Evolutionary conservation across 2,888 invertebrate genomes (phyloP), one percentile per base, ranked within the genome.

Genomic region (Monopis laevigella): DNA sequence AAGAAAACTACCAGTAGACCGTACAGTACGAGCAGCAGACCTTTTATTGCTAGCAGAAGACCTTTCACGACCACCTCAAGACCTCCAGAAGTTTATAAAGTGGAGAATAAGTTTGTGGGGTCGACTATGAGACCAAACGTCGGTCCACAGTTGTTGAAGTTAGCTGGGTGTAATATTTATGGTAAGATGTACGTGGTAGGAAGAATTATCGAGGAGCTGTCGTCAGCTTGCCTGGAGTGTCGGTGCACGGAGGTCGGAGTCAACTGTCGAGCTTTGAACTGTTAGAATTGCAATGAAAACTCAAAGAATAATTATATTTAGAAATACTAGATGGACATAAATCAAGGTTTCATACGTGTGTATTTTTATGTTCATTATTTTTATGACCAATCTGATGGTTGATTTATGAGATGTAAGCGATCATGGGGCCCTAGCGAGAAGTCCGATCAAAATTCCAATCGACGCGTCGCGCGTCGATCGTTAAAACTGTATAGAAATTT

Each of bases 141-240:
- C 3, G 2, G 18, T 11, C 17, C n/a, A 29, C n/a, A n/a, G 21
- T 66, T 88, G 39, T 68, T 91, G 32, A 93, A 92, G 65, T 64
- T 93, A 46, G 92, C 92, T 8, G 93, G 93, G 1, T 94, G 94
- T 60, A 94, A 94, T 68, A 93, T 94, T 53, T 93, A 93, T 56
- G 94, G 94, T 4, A 83, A 89, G 48, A 93, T 93, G 90, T 93
- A 93, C 65, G 83, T 89, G 16, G 90, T 93, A 7, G 92, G 91
- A 2, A 83, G 88, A 54, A 88, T 92, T 50, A 93, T 94, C 52
- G 84, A 88, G 1, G 93, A 94, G 72, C 72, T 94, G 46, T 92
- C 93, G 4, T 87, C 87, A 43, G 86, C 89, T 10, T 94, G 94
- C 66, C 84, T 88, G 50, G 90, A 91, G 68, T 94, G 94, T 67